Evolutionary conservation across 2,113 vertebrate genomes (phyloP).

Genomic region (Oryzias melastigma): DNA sequence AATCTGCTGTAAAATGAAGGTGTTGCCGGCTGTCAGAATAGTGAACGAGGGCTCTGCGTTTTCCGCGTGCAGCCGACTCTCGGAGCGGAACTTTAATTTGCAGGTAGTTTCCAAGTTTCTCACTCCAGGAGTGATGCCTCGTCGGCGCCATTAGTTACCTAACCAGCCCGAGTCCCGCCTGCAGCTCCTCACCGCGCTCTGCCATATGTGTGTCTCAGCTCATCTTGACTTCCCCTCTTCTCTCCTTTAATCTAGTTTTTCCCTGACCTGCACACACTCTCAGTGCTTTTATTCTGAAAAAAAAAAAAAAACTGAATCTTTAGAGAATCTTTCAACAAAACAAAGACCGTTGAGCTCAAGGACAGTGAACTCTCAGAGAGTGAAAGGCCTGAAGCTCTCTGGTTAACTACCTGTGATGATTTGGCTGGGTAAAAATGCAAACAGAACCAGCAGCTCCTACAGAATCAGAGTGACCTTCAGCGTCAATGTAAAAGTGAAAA

Average conservation of each 20-base stretch:
- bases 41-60: slow-evolving; percentile 26
- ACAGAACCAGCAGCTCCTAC: no score
- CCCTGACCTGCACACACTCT: slow-evolving; percentile 6
- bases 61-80: slow-evolving; percentile 43
- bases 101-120: slow-evolving; percentile 68
- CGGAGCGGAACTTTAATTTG: slow-evolving; percentile 69
- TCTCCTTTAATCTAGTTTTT: slow-evolving; percentile 46
- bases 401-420: no score
- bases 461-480: no score
- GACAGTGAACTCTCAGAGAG: no score
- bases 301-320: no score
- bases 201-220: slow-evolving; percentile 26
- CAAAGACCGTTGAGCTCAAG: not conserved
- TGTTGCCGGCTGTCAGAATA: slow-evolving; percentile 21
- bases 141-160: slow-evolving; percentile 71
- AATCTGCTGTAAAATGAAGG: slow-evolving; percentile 23
- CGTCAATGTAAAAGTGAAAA: no score
- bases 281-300: not conserved
- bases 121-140: slow-evolving; percentile 63
- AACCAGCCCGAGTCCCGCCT: slow-evolving; percentile 67
- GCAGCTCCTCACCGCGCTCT: slow-evolving; percentile 31
- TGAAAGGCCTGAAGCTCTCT: no score
- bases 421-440: no score
- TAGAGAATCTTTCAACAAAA: not conserved
- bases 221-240: slow-evolving; percentile 48